Conservation (phyloP, 2,113 vertebrate species). For the Zingel zingel region DNA sequence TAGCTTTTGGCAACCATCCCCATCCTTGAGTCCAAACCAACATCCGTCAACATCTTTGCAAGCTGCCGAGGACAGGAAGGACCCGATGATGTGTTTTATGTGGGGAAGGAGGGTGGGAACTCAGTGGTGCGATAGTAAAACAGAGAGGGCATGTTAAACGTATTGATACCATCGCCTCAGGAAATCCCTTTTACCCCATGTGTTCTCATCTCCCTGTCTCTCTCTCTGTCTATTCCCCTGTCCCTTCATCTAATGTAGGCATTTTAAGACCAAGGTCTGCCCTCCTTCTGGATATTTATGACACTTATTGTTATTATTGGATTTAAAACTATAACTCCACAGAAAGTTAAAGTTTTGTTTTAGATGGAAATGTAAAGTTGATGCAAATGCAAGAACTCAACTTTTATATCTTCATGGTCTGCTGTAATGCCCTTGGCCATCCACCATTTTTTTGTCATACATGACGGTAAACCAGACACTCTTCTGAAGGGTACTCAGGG, state of each 20-base stretch:
- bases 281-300: slow-evolving; percentile 16
- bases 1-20: slow-evolving; percentile 31
- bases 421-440: background rate
- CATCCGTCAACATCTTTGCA: slow-evolving; percentile 73
- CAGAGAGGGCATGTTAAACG: slow-evolving; percentile 76
- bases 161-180: slow-evolving; percentile 79
- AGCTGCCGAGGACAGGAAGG: slow-evolving; percentile 71
- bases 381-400: background rate
- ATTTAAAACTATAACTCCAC: slow-evolving; percentile 10
- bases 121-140: slow-evolving; percentile 73
- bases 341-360: background rate
- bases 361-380: background rate
- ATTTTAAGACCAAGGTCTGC: slow-evolving; percentile 28
- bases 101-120: slow-evolving; percentile 67
- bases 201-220: slow-evolving; percentile 60
- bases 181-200: slow-evolving; percentile 78
- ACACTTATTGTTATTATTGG: background rate
- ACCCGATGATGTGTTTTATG: slow-evolving; percentile 82
- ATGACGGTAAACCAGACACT: background rate
- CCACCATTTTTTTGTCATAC: slow-evolving; percentile 1
- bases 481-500: background rate
- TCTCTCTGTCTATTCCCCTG: slow-evolving; percentile 31
- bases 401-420: background rate
- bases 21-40: slow-evolving; percentile 46
- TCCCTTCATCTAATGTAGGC: slow-evolving; percentile 32